phyloP scores from a whole-genome alignment of 2,888 invertebrate genomes.

The Notocelia uddmanniana region DNA sequence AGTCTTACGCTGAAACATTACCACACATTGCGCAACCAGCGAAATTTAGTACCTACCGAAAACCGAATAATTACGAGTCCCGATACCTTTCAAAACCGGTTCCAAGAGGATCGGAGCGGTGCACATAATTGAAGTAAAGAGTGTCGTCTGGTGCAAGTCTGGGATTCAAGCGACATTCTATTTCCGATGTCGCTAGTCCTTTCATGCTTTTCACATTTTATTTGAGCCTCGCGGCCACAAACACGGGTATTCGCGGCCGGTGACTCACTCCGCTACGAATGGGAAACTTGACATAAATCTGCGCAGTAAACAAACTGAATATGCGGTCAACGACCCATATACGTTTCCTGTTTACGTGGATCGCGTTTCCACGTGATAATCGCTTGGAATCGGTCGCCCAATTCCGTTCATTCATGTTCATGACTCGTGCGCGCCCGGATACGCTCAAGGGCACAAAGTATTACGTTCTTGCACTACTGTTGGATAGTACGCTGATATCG shows the following conservation, averaged over 20 bases:
- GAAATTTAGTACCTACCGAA: neutral
- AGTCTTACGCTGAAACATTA: neutral
- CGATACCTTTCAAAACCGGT: neutral
- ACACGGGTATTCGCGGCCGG: constrained; percentile 1
- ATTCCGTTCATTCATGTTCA: constrained; percentile 63
- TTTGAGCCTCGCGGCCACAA: constrained; percentile 25
- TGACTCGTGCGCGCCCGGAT: constrained; percentile 59
- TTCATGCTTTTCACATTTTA: constrained; percentile 41
- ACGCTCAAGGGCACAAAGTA: constrained; percentile 70
- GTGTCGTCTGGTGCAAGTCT: constrained; percentile 35
- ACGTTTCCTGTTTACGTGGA: constrained; percentile 62
- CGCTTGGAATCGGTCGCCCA: constrained; percentile 50
- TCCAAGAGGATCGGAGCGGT: constrained; percentile 31
- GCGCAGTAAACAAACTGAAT: constrained; percentile 50
- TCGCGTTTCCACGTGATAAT: constrained; percentile 53
- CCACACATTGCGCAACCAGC: constrained; percentile 1
- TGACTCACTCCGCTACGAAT: constrained; percentile 30
- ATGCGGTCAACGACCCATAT: constrained; percentile 59
- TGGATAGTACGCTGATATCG: constrained; percentile 1
- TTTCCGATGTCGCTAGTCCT: constrained; percentile 36
- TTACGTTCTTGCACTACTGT: constrained; percentile 41
- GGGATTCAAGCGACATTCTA: constrained; percentile 22
- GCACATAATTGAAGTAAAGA: constrained; percentile 22
- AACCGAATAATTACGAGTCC: neutral
- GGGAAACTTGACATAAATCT: constrained; percentile 44